Evolutionary conservation across 2,888 invertebrate genomes (phyloP).

Genomic region (Azorinus chamasolen): DNA sequence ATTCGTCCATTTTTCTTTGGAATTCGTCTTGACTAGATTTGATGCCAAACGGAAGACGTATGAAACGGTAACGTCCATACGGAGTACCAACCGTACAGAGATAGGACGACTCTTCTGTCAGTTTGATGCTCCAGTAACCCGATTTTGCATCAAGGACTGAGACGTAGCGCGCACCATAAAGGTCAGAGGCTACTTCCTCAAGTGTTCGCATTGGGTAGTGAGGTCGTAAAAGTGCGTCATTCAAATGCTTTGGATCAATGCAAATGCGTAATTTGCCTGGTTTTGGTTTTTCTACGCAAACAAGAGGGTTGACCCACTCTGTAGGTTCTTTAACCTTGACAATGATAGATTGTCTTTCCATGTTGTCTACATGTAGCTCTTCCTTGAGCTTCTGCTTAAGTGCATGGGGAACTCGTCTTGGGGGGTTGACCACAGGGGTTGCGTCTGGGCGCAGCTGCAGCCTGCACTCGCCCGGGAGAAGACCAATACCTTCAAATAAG

Average conservation of each 20-base stretch:
- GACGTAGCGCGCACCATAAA: conserved; percentile 21
- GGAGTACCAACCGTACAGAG: conserved; percentile 43
- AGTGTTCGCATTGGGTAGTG: conserved; percentile 59
- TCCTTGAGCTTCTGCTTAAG: conserved; percentile 16
- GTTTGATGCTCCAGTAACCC: conserved; percentile 43
- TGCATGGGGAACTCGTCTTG: conserved; percentile 30
- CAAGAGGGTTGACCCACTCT: conserved; percentile 45
- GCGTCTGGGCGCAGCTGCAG: conserved; percentile 15
- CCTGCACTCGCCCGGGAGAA: conserved; percentile 35
- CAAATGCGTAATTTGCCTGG: conserved; percentile 52
- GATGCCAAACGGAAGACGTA: conserved; percentile 63
- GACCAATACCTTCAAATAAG: conserved; percentile 40
- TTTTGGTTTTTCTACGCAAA: conserved; percentile 25
- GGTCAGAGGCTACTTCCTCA: conserved; percentile 52
- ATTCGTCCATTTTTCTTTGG: conserved; percentile 50
- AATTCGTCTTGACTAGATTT: conserved; percentile 56
- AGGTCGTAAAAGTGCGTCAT: conserved; percentile 38
- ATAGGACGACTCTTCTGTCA: conserved; percentile 33
- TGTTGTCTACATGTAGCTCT: conserved; percentile 24
- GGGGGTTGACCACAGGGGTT: conserved; percentile 28
- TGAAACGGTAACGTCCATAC: conserved; percentile 28
- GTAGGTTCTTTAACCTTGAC: conserved; percentile 42
- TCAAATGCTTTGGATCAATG: conserved; percentile 54
- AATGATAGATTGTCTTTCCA: conserved; percentile 21
- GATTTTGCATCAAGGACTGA: conserved; percentile 22